These are phyloP conservation scores for Agonopterix alstromeriana DNA, from an alignment of 2,888 invertebrate species.

Conservation along the genomic window DNA sequence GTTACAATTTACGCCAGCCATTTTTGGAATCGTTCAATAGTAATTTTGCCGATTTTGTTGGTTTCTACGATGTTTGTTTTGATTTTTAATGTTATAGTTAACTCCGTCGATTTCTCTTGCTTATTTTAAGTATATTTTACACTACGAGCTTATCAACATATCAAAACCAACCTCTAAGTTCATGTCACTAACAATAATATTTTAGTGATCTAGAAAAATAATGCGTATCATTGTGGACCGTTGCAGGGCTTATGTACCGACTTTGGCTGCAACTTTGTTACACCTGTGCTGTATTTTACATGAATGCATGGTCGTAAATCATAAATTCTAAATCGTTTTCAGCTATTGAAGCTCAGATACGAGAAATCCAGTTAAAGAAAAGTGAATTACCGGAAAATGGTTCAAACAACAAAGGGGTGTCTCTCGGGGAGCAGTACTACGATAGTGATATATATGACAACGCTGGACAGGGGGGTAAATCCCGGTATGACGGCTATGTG, in stretches of 20 bases:
- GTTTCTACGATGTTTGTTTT: background rate
- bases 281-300: no score
- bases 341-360: constrained; percentile 97
- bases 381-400: constrained; percentile 82
- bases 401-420: constrained; percentile 85
- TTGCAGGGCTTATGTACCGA: no score
- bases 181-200: background rate
- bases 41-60: no score
- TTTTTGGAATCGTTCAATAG: constrained; percentile 22
- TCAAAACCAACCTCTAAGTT: background rate
- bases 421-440: constrained; percentile 91
- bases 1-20: constrained; percentile 31
- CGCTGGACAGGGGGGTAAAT: constrained; percentile 77
- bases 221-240: background rate
- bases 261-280: no score
- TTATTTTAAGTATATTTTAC: background rate
- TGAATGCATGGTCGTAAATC: no score
- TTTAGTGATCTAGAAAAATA: no score
- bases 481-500: constrained; percentile 94
- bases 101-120: background rate
- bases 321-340: no score
- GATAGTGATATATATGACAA: constrained; percentile 96
- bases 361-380: constrained; percentile 92
- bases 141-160: background rate
- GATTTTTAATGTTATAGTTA: background rate